Percentiles rank a stretch among this genome's conserved stretches.
These are phyloP conservation scores for Phenganax marumi DNA, from an alignment of 92 coral and sea anemone species.

Conservation along the genomic window DNA sequence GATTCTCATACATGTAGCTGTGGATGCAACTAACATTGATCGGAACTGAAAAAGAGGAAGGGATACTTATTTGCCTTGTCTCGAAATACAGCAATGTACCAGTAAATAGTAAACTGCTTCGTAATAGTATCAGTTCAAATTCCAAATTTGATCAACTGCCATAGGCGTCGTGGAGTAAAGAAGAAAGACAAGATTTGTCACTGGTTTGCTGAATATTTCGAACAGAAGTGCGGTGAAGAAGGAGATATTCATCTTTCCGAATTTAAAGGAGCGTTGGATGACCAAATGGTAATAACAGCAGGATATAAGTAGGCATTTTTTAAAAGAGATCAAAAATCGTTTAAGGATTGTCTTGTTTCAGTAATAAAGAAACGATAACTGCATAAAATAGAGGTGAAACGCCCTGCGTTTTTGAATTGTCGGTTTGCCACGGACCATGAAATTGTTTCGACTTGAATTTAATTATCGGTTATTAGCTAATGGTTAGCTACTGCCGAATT, in stretches of 20 bases:
- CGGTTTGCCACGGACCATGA: too few relatives aligned
- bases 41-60: too few relatives aligned
- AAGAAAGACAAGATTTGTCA: constrained; percentile 17
- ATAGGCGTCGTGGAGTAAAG: constrained; percentile 34
- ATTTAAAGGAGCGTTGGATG: constrained; percentile 28
- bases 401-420: too few relatives aligned
- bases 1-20: too few relatives aligned
- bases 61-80: too few relatives aligned
- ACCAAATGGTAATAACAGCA: constrained; percentile 18
- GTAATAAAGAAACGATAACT: too few relatives aligned
- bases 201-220: constrained; percentile 35
- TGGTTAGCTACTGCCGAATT: too few relatives aligned
- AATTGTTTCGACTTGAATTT: too few relatives aligned
- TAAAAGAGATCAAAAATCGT: neutral
- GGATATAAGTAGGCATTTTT: neutral
- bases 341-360: too few relatives aligned
- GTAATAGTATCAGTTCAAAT: neutral
- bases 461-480: too few relatives aligned
- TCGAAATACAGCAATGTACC: too few relatives aligned
- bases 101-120: neutral
- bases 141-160: neutral
- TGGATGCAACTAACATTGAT: too few relatives aligned
- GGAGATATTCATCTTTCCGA: constrained; percentile 30
- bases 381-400: neutral
- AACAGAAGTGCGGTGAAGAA: constrained; percentile 1